phyloP scores from a whole-genome alignment of 1,140 invertebrate genomes.

The Leguminivora glycinivorella region DNA sequence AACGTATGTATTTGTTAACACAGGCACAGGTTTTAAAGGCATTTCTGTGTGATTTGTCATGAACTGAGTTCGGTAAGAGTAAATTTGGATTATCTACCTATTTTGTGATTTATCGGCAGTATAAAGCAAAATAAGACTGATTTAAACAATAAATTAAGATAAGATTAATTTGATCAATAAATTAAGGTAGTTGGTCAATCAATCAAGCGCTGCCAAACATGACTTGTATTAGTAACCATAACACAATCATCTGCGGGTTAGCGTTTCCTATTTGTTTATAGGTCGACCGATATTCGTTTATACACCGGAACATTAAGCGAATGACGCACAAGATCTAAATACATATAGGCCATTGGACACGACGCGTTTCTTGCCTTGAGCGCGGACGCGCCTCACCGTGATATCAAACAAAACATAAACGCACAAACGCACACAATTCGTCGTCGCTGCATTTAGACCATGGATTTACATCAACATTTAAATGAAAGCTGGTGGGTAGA shows the following conservation, averaged over 20 bases:
- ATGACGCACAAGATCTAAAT: slow-evolving; percentile 14
- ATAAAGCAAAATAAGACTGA: no score
- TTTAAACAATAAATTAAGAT: no score
- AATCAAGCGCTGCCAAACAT: background rate
- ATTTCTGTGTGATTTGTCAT: no score
- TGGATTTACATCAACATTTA: background rate
- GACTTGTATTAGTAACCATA: background rate
- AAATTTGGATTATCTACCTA: no score
- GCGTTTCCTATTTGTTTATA: background rate
- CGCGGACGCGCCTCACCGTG: background rate
- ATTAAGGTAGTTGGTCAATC: background rate
- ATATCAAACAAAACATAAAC: slow-evolving; percentile 7
- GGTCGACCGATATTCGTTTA: slow-evolving; percentile 1
- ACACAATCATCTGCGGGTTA: background rate
- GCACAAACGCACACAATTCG: background rate
- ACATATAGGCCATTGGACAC: slow-evolving; percentile 9
- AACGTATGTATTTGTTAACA: no score
- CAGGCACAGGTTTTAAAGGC: no score
- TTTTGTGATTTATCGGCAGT: no score
- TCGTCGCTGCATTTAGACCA: background rate
- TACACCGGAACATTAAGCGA: background rate
- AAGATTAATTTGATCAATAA: no score
- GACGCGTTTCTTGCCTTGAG: slow-evolving; percentile 8
- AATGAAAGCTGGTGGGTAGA: background rate
- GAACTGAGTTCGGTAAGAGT: no score